A percentile compares a stretch with the other conserved stretches of the same genome.
These are phyloP conservation scores for Scytalopus superciliaris DNA, from an alignment of 2,113 vertebrate species.

Conservation along the genomic window DNA sequence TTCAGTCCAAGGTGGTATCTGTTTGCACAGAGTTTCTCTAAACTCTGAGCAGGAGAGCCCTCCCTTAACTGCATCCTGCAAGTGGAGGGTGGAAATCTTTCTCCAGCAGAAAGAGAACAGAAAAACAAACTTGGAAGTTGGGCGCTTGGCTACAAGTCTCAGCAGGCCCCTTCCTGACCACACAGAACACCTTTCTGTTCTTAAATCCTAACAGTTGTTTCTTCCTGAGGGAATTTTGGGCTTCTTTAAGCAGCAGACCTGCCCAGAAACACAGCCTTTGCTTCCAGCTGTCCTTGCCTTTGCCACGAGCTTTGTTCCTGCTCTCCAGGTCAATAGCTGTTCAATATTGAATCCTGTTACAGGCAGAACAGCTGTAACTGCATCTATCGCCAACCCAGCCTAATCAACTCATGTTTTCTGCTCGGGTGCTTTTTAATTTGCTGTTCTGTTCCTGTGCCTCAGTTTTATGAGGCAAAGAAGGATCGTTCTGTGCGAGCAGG, in stretches of 20 bases:
- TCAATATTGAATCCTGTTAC: background rate
- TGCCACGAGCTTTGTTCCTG: background rate
- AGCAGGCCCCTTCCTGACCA: background rate
- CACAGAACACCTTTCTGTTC: background rate
- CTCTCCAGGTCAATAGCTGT: conserved; percentile 24
- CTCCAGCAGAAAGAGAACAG: background rate
- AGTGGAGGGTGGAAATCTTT: background rate
- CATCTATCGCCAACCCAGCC: background rate
- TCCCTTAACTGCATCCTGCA: background rate
- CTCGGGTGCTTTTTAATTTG: conserved; percentile 62
- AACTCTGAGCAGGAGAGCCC: background rate
- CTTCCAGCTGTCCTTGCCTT: background rate
- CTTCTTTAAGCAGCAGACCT: background rate
- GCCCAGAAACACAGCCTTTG: background rate
- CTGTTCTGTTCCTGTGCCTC: conserved; percentile 17
- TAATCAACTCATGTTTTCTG: conserved; percentile 31
- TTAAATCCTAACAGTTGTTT: background rate
- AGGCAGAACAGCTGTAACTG: conserved; percentile 10
- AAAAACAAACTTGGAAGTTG: background rate
- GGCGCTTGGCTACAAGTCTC: background rate
- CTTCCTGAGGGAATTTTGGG: background rate
- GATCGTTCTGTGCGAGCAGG: background rate
- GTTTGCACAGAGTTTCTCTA: background rate
- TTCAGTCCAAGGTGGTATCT: background rate
- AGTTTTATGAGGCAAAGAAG: background rate